Evolutionary conservation across 2,797 vertebrate genomes (phyloP).

Genomic region (Pampus argenteus): DNA sequence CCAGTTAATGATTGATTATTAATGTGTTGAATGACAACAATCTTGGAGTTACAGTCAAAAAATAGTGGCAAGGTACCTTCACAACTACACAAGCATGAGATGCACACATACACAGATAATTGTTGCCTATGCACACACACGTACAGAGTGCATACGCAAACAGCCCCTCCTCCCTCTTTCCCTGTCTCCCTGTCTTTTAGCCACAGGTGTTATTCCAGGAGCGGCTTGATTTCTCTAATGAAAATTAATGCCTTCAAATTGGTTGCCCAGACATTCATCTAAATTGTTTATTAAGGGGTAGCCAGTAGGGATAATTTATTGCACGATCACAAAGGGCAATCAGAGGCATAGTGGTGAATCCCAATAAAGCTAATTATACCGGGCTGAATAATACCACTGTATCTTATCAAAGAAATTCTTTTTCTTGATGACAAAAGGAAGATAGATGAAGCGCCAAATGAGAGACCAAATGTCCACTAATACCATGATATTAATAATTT

Average conservation of each 20-base stretch:
- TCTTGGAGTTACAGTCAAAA: not conserved
- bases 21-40: no score
- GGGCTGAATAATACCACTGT: slow-evolving; percentile 58
- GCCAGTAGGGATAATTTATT: slow-evolving; percentile 80
- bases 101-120: not conserved
- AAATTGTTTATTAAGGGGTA: slow-evolving; percentile 82
- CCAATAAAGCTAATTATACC: slow-evolving; percentile 76
- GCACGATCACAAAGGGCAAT: slow-evolving; percentile 77
- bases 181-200: slow-evolving; percentile 48
- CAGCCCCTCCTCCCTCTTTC: not conserved
- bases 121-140: not conserved
- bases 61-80: not conserved
- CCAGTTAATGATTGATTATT: not conserved
- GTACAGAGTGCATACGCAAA: not conserved
- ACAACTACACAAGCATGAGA: not conserved
- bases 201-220: slow-evolving; percentile 79
- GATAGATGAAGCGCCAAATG: slow-evolving; percentile 47
- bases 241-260: slow-evolving; percentile 84
- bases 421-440: slow-evolving; percentile 45
- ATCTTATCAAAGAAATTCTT: slow-evolving; percentile 65
- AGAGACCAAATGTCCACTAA: slow-evolving; percentile 34
- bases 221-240: slow-evolving; percentile 78
- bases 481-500: slow-evolving; percentile 32
- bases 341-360: slow-evolving; percentile 68
- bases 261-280: slow-evolving; percentile 81